Evolutionary conservation across 2,888 invertebrate species (phyloP).

Genomic region (Sarcophaga variegata): DNA sequence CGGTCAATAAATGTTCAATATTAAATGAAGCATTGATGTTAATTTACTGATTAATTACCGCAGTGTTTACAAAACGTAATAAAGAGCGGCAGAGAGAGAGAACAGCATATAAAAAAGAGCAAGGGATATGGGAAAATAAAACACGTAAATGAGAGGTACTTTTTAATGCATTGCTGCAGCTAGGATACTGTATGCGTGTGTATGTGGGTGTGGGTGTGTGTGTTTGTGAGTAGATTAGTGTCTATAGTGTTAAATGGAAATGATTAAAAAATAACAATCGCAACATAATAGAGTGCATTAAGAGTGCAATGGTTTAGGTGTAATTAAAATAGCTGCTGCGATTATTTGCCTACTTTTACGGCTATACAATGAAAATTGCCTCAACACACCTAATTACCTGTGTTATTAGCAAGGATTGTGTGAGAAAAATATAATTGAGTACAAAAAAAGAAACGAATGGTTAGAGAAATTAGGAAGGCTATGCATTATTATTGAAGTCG

Average conservation of each 20-base stretch:
- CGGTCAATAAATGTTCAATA: slow-evolving; percentile 78
- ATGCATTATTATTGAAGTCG: too few relatives aligned
- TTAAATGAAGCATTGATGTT: slow-evolving; percentile 82
- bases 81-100: slow-evolving; percentile 7
- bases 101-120: background rate
- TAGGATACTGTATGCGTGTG: background rate
- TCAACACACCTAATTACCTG: slow-evolving; percentile 30
- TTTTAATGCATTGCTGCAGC: slow-evolving; percentile 4
- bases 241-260: slow-evolving; percentile 36
- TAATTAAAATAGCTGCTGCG: slow-evolving; percentile 59
- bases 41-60: slow-evolving; percentile 82
- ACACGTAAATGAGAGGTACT: slow-evolving; percentile 34
- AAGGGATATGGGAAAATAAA: background rate
- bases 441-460: too few relatives aligned
- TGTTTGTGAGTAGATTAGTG: slow-evolving; percentile 1
- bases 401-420: too few relatives aligned
- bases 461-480: too few relatives aligned
- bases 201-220: slow-evolving; percentile 7
- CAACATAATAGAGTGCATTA: slow-evolving; percentile 19
- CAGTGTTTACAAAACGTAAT: slow-evolving; percentile 67
- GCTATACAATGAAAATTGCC: slow-evolving; percentile 49
- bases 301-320: slow-evolving; percentile 65
- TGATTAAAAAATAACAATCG: slow-evolving; percentile 33
- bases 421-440: too few relatives aligned
- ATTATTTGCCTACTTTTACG: slow-evolving; percentile 74